Evolutionary conservation across 2,113 vertebrate species (phyloP).

Genomic region (Saccopteryx leptura): DNA sequence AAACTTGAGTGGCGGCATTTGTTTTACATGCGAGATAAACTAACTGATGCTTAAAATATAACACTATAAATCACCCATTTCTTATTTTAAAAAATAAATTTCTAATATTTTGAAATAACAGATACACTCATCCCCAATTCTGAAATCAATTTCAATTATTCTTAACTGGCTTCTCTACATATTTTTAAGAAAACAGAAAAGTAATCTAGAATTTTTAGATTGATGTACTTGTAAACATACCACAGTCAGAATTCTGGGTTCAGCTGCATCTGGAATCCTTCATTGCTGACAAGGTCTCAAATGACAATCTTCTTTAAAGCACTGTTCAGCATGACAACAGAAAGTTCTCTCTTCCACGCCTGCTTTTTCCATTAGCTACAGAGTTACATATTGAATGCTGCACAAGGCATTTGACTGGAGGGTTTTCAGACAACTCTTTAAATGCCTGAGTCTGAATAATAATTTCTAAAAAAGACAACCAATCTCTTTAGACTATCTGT

Average conservation of each 20-base stretch:
- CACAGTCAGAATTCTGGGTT: constrained; percentile 70
- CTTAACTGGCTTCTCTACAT: background rate
- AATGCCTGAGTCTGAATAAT: constrained; percentile 79
- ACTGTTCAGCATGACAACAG: constrained; percentile 65
- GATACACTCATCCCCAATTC: background rate
- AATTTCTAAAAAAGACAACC: constrained; percentile 63
- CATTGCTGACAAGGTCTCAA: constrained; percentile 67
- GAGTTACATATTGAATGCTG: constrained; percentile 71
- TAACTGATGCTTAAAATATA: background rate
- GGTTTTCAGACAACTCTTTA: constrained; percentile 77
- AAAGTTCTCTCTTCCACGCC: constrained; percentile 50
- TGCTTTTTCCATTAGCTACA: constrained; percentile 72
- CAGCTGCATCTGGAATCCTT: constrained; percentile 68
- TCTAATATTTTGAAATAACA: constrained; percentile 28
- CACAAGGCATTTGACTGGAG: constrained; percentile 75
- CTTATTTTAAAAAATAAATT: background rate
- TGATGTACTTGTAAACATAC: constrained; percentile 70
- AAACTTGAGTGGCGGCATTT: background rate
- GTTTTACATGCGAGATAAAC: constrained; percentile 38
- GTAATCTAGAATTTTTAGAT: constrained; percentile 15
- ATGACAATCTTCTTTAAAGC: constrained; percentile 51
- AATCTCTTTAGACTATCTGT: constrained; percentile 56
- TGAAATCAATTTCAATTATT: constrained; percentile 46
- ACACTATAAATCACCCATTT: background rate
- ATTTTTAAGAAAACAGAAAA: constrained; percentile 39